These are phyloP conservation scores for Psilanteris sp. DNA, from an alignment of 1,140 invertebrate genomes.

Conservation along the genomic window DNA sequence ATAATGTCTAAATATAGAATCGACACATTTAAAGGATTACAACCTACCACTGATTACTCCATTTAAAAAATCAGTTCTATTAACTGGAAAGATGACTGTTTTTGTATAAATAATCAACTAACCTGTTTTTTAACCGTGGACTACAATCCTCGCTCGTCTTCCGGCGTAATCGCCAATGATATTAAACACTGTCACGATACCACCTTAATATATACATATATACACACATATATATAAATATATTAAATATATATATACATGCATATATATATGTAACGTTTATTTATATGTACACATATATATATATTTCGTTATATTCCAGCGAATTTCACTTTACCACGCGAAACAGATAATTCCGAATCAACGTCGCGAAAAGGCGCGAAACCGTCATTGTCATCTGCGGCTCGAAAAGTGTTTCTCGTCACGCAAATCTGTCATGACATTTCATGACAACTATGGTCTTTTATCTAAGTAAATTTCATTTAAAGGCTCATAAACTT, in stretches of 20 bases:
- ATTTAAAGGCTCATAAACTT: slow-evolving; percentile 1
- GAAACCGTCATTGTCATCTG: slow-evolving; percentile 32
- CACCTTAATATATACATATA: not conserved
- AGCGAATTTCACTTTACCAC: slow-evolving; percentile 13
- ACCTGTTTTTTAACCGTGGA: slow-evolving; percentile 31
- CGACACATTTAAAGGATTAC: too few relatives aligned
- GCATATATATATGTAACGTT: too few relatives aligned
- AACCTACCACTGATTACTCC: slow-evolving; percentile 10
- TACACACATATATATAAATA: too few relatives aligned
- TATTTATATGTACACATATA: too few relatives aligned
- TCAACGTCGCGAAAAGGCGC: slow-evolving; percentile 17
- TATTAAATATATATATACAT: not conserved
- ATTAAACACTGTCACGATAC: slow-evolving; percentile 44
- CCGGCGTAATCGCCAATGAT: not conserved
- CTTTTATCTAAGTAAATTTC: not conserved
- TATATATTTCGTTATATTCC: not conserved
- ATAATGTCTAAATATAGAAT: too few relatives aligned
- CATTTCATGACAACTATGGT: slow-evolving; percentile 8
- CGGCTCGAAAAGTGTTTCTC: not conserved
- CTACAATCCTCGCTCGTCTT: slow-evolving; percentile 26
- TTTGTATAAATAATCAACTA: slow-evolving; percentile 2
- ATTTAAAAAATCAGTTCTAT: too few relatives aligned
- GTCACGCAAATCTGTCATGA: slow-evolving; percentile 19
- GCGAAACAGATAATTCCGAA: not conserved
- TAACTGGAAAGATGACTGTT: too few relatives aligned